phyloP scores from a whole-genome alignment of 2,113 vertebrate species.

The Gymnarchus niloticus region DNA sequence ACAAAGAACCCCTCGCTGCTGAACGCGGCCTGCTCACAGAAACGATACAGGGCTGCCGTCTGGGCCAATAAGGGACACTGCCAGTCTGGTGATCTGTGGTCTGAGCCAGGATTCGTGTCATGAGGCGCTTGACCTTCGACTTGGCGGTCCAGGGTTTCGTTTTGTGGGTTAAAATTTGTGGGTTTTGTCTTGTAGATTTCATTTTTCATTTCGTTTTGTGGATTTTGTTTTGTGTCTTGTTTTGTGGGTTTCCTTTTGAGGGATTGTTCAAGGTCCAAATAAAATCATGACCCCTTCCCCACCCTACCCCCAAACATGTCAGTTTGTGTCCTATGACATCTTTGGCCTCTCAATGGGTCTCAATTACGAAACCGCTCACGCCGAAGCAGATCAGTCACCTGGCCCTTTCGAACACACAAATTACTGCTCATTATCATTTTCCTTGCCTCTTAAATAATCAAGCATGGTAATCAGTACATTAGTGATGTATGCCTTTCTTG shows the following conservation, averaged over 20 bases:
- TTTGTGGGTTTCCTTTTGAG: no score
- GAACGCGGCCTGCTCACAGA: slow-evolving; percentile 49
- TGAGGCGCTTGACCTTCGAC: background rate
- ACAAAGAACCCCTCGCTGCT: slow-evolving; percentile 1
- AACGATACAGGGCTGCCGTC: slow-evolving; percentile 51
- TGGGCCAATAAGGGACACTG: slow-evolving; percentile 53
- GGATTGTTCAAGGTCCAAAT: background rate
- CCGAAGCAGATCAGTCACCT: background rate
- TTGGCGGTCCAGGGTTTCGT: no score
- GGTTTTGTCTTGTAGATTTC: no score
- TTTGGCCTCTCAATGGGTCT: background rate
- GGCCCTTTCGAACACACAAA: background rate
- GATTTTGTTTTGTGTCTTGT: no score
- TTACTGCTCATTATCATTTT: background rate
- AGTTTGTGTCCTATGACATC: background rate
- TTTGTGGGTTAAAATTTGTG: no score
- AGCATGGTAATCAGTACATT: background rate
- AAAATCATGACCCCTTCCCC: background rate
- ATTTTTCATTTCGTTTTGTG: no score
- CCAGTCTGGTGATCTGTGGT: slow-evolving; percentile 30
- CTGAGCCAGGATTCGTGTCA: background rate
- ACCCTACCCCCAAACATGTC: background rate
- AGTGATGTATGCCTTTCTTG: background rate
- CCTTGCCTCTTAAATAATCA: background rate
- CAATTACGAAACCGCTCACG: no score